phyloP scores from a whole-genome alignment of 1,140 invertebrate genomes.

The Cardiocondyla obscurior region DNA sequence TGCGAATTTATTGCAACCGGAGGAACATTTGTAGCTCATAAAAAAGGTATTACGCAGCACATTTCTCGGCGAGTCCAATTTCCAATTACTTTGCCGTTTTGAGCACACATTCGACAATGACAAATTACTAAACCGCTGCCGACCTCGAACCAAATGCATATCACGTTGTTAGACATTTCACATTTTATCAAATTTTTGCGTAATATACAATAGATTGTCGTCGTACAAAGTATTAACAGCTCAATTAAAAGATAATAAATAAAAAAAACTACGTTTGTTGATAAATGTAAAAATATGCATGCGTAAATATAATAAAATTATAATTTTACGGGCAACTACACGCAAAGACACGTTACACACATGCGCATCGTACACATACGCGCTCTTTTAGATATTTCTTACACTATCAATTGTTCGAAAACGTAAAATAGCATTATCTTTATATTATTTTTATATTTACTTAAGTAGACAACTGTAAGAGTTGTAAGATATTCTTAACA shows the following conservation, averaged over 20 bases:
- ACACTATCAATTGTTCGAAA: background rate
- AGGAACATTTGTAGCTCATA: constrained; percentile 21
- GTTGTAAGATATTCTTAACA: background rate
- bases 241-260: background rate
- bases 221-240: background rate
- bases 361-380: background rate
- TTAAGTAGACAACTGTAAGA: background rate
- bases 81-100: constrained; percentile 31
- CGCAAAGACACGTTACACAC: background rate
- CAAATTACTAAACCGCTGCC: constrained; percentile 20
- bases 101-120: constrained; percentile 30
- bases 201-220: background rate
- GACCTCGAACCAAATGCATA: constrained; percentile 13
- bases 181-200: constrained; percentile 4
- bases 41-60: constrained; percentile 35
- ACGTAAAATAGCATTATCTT: background rate
- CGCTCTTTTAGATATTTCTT: background rate
- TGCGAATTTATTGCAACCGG: background rate
- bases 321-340: background rate
- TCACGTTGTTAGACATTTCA: background rate
- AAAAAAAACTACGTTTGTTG: background rate
- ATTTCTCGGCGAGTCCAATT: constrained; percentile 16
- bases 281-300: background rate
- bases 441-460: background rate
- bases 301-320: background rate